Conservation (phyloP, 2,888 invertebrate genomes). For the Platycheirus albimanus region DNA sequence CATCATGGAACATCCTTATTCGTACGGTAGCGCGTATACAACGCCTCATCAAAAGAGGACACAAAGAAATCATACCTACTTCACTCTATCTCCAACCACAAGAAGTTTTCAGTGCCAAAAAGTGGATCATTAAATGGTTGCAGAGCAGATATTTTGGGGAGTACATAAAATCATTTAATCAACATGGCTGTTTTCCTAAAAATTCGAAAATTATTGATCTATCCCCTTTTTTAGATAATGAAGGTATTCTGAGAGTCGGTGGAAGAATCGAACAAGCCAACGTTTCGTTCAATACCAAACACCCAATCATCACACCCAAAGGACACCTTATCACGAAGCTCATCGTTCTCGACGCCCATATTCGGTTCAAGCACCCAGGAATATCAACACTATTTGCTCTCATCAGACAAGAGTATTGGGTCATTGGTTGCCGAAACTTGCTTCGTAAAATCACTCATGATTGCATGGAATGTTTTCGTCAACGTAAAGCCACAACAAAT, state of each 20-base stretch:
- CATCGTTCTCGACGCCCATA: slow-evolving; percentile 14
- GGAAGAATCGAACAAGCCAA: neutral
- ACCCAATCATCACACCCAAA: slow-evolving; percentile 21
- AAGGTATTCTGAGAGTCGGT: too few relatives aligned
- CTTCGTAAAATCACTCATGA: too few relatives aligned
- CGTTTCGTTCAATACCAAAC: too few relatives aligned
- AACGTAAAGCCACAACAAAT: too few relatives aligned
- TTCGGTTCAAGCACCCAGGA: slow-evolving; percentile 12
- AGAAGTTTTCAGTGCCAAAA: slow-evolving; percentile 14
- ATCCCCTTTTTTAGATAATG: slow-evolving; percentile 13
- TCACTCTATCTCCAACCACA: slow-evolving; percentile 9
- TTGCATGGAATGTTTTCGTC: too few relatives aligned
- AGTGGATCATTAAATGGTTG: neutral
- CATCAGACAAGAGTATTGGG: too few relatives aligned
- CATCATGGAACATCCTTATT: slow-evolving; percentile 8
- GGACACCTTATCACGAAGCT: slow-evolving; percentile 4
- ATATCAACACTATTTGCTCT: slow-evolving; percentile 14
- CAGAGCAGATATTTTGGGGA: slow-evolving; percentile 17
- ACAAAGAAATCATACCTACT: neutral
- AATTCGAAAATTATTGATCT: slow-evolving; percentile 14
- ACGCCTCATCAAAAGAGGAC: neutral
- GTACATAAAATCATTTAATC: slow-evolving; percentile 7
- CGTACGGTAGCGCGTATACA: slow-evolving; percentile 16
- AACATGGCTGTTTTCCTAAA: slow-evolving; percentile 8
- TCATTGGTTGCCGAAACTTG: too few relatives aligned